Conservation (phyloP, 2,797 vertebrate species). For the Danio aesculapii region DNA sequence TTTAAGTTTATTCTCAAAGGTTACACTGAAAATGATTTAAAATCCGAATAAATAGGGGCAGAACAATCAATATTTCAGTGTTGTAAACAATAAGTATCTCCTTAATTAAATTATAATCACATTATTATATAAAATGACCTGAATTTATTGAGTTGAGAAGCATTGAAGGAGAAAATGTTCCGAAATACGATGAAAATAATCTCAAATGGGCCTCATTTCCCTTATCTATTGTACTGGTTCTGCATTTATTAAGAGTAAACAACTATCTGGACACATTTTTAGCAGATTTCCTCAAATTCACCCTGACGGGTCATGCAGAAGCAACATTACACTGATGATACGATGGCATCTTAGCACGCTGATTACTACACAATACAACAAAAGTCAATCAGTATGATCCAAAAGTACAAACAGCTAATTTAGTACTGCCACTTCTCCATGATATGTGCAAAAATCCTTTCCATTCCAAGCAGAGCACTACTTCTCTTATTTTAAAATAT, state of each 20-base stretch:
- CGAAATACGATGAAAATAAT: not conserved
- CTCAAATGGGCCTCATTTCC: not conserved
- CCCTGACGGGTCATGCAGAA: not conserved
- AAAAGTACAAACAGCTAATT: not conserved
- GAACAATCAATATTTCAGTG: not conserved
- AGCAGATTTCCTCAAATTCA: not conserved
- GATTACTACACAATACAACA: conserved; percentile 21
- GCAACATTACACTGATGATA: conserved; percentile 19
- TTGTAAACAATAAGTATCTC: not conserved
- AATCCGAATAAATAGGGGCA: not conserved
- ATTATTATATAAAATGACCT: no score
- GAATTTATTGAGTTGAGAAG: no score
- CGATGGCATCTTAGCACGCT: not conserved
- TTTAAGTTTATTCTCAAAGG: not conserved
- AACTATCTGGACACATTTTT: not conserved
- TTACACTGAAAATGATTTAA: not conserved
- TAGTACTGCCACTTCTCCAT: not conserved
- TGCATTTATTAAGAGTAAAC: not conserved
- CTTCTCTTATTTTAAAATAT: conserved; percentile 3
- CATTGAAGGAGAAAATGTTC: not conserved
- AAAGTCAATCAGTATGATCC: not conserved
- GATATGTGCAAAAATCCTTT: not conserved
- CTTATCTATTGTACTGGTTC: not conserved
- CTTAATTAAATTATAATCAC: not conserved
- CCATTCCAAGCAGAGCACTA: not conserved